Percentiles rank a stretch among this genome's conserved stretches.
Conservation (phyloP, 2,888 invertebrate species). For the Eupithecia abbreviata region DNA sequence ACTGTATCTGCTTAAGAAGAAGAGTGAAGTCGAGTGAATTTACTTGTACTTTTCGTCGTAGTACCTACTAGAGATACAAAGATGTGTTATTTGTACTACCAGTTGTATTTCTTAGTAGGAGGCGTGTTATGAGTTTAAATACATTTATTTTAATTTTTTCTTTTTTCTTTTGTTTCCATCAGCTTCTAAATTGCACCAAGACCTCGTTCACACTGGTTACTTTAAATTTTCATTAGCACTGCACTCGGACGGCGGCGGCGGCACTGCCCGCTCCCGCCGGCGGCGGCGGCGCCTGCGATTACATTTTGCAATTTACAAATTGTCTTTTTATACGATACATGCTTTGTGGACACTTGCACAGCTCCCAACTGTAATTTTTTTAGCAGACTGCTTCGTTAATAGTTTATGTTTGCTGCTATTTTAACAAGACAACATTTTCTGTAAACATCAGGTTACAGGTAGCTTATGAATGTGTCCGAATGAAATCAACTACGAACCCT, state of each 20-base stretch:
- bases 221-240: constrained; percentile 80
- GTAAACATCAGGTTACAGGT: not conserved
- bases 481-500: too few species aligned
- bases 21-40: too few species aligned
- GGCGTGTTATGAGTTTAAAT: too few species aligned
- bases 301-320: constrained; percentile 75
- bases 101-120: not conserved
- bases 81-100: too few species aligned
- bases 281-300: constrained; percentile 62
- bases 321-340: constrained; percentile 68
- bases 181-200: constrained; percentile 45
- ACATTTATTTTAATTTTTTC: not conserved
- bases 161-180: constrained; percentile 16
- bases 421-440: constrained; percentile 16
- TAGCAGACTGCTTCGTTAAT: constrained; percentile 25
- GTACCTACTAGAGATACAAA: too few species aligned
- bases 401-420: constrained; percentile 13
- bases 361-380: constrained; percentile 37
- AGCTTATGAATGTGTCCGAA: too few species aligned
- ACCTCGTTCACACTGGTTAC: constrained; percentile 64
- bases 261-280: constrained; percentile 41
- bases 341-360: constrained; percentile 49
- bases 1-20: too few species aligned
- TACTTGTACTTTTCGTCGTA: too few species aligned
- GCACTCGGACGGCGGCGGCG: constrained; percentile 43